Base-by-base conservation (phyloP, 2,113 vertebrate genomes). In the Sinocyclocheilus maitianheensis region DNA sequence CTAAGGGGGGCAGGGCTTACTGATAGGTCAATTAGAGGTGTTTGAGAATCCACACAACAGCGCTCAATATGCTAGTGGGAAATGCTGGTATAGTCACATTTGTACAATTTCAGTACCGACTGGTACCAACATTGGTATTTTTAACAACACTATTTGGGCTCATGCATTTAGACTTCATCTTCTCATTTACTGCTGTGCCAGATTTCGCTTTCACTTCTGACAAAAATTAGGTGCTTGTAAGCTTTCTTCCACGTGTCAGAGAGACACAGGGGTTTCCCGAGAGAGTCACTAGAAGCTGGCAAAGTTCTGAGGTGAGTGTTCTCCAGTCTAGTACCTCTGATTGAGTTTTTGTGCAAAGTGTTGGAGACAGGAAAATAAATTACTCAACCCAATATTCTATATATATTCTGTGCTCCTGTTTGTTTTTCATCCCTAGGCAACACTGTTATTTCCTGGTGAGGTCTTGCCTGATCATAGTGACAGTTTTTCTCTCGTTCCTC, bases 391-490 rank as follows among this genome's bases (percentile, higher is more conserved):
- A 83, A 87, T 86, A 89, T 89, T 84, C 84, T 78, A 83, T 71
- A 37, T 77, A 30, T 30, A 30, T 30, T 30, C 30, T 30, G 83
- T 82, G 53, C 86, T 88, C 83, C 86, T 90, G 86, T 90, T 91
- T 92, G 91, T 88, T 91, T 90, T 89, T 62, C 67, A 88, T 90
- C 86, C 87, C 88, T 90, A 89, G 89, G 91, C 88, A 91, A 90
- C 88, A 77, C 74, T 90, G 86, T 89, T 89, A 90, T 89, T 91
- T 92, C 91, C 91, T 89, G 87, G 84, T 91, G 80, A 84, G 71
- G 87, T 58, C 74, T 84, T 85, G 77, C 51, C 84, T 91, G 89
- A 87, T 89, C 77, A 81, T 60, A 83, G 72, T 91, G 87, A 91
- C 87, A 88, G 74, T 88, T 53, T 60, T 75, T 72, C 78, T 58